Base-by-base conservation (phyloP, 2,797 vertebrate genomes). In the Nothura maculosa region DNA sequence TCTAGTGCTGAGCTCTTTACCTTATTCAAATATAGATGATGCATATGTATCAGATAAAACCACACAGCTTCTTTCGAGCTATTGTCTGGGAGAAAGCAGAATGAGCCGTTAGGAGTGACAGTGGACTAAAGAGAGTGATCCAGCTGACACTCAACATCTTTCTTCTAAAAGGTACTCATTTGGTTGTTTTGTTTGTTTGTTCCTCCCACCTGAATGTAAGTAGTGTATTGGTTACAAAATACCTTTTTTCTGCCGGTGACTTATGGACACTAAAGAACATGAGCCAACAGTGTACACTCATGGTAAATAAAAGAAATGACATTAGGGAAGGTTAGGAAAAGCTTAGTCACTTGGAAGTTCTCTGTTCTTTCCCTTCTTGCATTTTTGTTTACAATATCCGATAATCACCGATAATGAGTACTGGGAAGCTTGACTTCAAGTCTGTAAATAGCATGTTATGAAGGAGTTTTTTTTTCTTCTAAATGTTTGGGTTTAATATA, bases 201-300 rank as follows among this genome's bases (percentile, higher is more conserved):
- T 54, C 10, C 18, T 5, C 30, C 30, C 16, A 12, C 28, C 17
- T 55, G 28, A 81, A n/a, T 72, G n/a, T 27, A 72, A 55, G 12
- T 62, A 28, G 27, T 32, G 22, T 36, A 9, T 12, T 55, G 7
- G 55, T 32, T 42, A 55, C 34, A 55, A 55, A 19, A 55, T 12
- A 61, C 0, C 0, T 67, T 78, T 62, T 19, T 73, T 62, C 22
- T 30, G 9, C 22, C 7, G 20, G 3, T 0, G 0, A 47, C 12
- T 55, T 27, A 17, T 34, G 40, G 52, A 38, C 28, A 34, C 12
- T 16, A 47, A 38, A 50, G 50, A 45, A 6, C 45, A 20, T 18
- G 0, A 81, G 13, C 6, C 27, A 58, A 34, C 4, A 11, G 24
- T 52, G 18, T 54, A 61, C 18, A 54, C 0, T 0, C 8, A 61